Base-by-base conservation (phyloP, 1,140 invertebrate genomes). In the Stenopsyche tienmushanensis region DNA sequence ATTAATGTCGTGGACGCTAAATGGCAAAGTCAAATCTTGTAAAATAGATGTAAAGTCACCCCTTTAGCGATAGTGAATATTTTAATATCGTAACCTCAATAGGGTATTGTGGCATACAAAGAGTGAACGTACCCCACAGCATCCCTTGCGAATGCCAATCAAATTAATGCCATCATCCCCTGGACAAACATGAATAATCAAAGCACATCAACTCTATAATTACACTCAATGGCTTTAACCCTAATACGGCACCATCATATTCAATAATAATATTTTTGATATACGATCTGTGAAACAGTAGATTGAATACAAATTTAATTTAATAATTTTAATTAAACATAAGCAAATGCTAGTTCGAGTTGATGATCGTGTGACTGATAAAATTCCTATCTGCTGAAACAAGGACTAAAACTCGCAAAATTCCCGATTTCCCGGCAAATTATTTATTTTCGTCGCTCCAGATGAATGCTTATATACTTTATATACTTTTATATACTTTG, bases 131-230 rank as follows among this genome's bases (percentile, higher is more conserved):
- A 47, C 44, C 44, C 44, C 44, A 47, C 44, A 47, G 44, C 57
- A 47, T 47, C 42, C 42, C 57, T 20, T 23, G 49, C 24, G 47
- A 8, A 63, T 49, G 52, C 50, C 62, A 64, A 64, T 64, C 52
- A 64, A 64, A 64, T 64, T 64, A 64, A 64, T 53, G 52, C 42
- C 50, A 49, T 42, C 62, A 64, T 52, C 49, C 62, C 62, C 62
- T 54, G 54, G 50, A 45, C 25, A 64, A 64, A 64, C 62, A 54
- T 64, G 62, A 53, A 64, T 64, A 64, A 53, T 53, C 62, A 64
- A 53, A 64, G 52, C 47, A 20, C 52, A 44, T 64, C 49, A 53
- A 49, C 57, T 42, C 21, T 60, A 47, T 60, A 39, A 60, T 60
- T 23, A 21, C 42, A 10, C 23, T 23, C 13, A 25, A 17, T 20